These are phyloP conservation scores for Drosophila insularis DNA, from an alignment of 1,140 invertebrate genomes.

Conservation along the genomic window DNA sequence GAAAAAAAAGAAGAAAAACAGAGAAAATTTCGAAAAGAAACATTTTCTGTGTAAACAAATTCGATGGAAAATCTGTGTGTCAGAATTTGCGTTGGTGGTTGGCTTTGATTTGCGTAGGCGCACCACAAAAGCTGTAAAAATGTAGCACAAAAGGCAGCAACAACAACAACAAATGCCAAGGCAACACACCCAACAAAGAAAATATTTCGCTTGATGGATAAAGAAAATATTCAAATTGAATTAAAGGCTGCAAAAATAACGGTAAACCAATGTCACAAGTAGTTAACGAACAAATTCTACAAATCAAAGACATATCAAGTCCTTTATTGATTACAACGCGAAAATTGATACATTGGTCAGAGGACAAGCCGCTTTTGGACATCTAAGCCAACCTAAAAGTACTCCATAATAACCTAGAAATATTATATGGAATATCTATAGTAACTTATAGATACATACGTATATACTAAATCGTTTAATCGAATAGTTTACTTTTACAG, in stretches of 20 bases:
- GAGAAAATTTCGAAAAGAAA: background rate
- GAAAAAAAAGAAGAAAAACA: background rate
- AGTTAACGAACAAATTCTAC: too few relatives aligned
- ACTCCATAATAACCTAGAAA: too few relatives aligned
- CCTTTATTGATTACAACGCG: too few relatives aligned
- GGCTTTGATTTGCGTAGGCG: slow-evolving; percentile 35
- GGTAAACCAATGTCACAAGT: background rate
- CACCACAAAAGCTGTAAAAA: slow-evolving; percentile 50
- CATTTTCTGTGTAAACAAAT: background rate
- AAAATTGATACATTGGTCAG: too few relatives aligned
- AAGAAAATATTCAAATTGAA: background rate
- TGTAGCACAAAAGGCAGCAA: slow-evolving; percentile 36
- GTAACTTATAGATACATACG: too few relatives aligned
- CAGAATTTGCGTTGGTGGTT: slow-evolving; percentile 51
- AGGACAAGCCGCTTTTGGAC: too few relatives aligned
- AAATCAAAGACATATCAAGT: too few relatives aligned
- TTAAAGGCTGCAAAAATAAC: background rate
- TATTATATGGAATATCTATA: too few relatives aligned
- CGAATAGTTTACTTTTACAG: too few relatives aligned
- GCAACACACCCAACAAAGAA: background rate
- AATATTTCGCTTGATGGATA: slow-evolving; percentile 2
- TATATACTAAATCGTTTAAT: too few relatives aligned
- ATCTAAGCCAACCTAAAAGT: too few relatives aligned
- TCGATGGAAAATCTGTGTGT: slow-evolving; percentile 3
- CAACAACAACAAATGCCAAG: slow-evolving; percentile 2